A percentile compares a stretch with the other conserved stretches of the same genome.
These are phyloP conservation scores for Lamellibrachia luymesi DNA, from an alignment of 1,140 invertebrate genomes.

Conservation along the genomic window DNA sequence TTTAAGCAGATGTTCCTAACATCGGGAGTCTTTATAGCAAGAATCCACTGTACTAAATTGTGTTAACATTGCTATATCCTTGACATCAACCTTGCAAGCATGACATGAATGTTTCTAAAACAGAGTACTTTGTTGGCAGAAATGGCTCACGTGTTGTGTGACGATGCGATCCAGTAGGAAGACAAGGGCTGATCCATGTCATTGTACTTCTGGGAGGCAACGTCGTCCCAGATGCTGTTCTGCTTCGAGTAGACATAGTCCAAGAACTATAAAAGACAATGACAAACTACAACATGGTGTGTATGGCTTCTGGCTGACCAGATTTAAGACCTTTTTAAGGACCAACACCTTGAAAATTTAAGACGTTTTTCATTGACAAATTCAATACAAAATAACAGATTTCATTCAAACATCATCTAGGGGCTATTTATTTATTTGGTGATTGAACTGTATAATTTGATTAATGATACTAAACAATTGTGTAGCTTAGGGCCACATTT, in stretches of 20 bases:
- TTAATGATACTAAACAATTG: no score
- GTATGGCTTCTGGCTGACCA: no score
- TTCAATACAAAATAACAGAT: no score
- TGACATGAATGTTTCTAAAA: neutral
- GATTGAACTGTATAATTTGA: no score
- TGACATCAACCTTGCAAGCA: neutral
- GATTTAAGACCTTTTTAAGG: neutral
- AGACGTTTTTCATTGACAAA: conserved; percentile 11
- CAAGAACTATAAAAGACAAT: conserved; percentile 68
- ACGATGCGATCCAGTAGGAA: conserved; percentile 68
- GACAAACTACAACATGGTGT: conserved; percentile 6
- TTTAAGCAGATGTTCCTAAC: no score
- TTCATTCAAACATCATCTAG: no score
- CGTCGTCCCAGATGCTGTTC: conserved; percentile 85
- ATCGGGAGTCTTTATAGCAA: no score
- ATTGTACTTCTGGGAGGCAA: conserved; percentile 66
- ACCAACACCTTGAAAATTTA: neutral
- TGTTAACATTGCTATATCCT: neutral
- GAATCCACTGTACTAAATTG: no score
- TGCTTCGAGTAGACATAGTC: conserved; percentile 92
- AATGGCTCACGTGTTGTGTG: conserved; percentile 69
- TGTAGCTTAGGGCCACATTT: no score
- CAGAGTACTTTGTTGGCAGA: neutral
- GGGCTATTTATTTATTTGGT: no score
- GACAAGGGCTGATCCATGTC: conserved; percentile 66